A percentile compares a stretch with the other conserved stretches of the same genome.
Conservation (phyloP, 2,113 vertebrate species). For the Plecotus auritus region DNA sequence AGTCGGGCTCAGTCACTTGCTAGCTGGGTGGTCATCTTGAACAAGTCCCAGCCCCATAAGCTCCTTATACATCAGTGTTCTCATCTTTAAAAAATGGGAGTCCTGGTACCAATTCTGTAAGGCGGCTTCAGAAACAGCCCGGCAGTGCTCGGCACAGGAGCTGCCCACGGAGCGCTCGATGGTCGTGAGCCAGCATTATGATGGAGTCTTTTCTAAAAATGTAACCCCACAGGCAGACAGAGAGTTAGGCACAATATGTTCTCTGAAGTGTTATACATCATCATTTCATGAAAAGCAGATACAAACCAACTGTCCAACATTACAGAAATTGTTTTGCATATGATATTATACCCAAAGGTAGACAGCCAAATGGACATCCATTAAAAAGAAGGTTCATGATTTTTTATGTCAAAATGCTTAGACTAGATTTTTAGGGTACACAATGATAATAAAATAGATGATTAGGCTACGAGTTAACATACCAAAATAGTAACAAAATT, state of each 20-base stretch:
- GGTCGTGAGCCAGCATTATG: neutral
- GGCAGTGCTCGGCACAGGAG: neutral
- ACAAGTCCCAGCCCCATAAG: neutral
- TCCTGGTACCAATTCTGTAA: neutral
- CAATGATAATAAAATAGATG: constrained; percentile 38
- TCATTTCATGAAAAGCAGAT: constrained; percentile 60
- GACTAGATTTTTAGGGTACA: neutral
- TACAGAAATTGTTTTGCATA: constrained; percentile 44
- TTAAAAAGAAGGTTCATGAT: constrained; percentile 43
- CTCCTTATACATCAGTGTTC: neutral
- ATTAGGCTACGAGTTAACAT: neutral
- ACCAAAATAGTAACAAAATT: constrained; percentile 47
- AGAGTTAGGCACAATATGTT: constrained; percentile 57
- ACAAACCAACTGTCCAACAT: constrained; percentile 61
- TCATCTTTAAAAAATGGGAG: neutral
- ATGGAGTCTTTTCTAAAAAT: constrained; percentile 7
- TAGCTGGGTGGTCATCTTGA: neutral
- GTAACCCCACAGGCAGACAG: constrained; percentile 46
- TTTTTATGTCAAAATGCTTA: constrained; percentile 22
- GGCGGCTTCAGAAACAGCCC: neutral
- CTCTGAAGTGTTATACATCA: constrained; percentile 45
- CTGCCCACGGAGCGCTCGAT: accelerated
- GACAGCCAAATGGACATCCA: constrained; percentile 57
- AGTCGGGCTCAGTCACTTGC: neutral
- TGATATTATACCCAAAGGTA: constrained; percentile 64